Evolutionary conservation across 2,888 invertebrate species (phyloP), one percentile per base, ranked within the genome.

Genomic region (Macaria notata): DNA sequence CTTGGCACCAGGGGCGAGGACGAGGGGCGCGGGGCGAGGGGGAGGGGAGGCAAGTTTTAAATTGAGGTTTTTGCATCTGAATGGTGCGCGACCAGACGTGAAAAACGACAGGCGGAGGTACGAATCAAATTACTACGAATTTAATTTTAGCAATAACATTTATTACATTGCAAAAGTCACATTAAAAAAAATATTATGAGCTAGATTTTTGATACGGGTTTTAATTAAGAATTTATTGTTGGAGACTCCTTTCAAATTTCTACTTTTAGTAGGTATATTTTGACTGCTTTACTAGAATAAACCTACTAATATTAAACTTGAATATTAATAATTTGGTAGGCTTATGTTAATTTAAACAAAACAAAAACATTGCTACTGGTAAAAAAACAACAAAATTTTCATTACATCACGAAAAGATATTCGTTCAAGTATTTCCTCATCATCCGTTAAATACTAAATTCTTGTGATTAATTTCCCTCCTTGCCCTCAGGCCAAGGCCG

Each of bases 31-130:
- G 19, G 19, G 2, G 19, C 2, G 19, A 19, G 19, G 19, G 19
- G 19, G 19, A 19, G 19, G 19, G 19, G 19, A 70, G 62, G 65
- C 61, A 66, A 70, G 62, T 66, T 68, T 67, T 56, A 62, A 71
- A 71, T 64, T 62, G 63, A 62, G 59, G 64, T 64, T 73, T 67
- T 61, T 65, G 61, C 68, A 62, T 60, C 62, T 65, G 49, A 64
- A 64, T 61, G 54, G 62, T 49, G 54, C 60, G 53, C 56, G 51
- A 45, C 53, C 50, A 56, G 54, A 59, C 59, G 57, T 53, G 50
- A 62, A 59, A 54, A 45, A 45, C 49, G 47, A 31, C 29, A 8
- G 8, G 31, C 29, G 44, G 8, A 6, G 29, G 29, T 19, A 19
- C 8, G 19, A 31, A 4, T 9, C 31, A 38, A 38, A 19, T 1